phyloP scores from a whole-genome alignment of 2,888 invertebrate species.

The Cheilosia impressa region DNA sequence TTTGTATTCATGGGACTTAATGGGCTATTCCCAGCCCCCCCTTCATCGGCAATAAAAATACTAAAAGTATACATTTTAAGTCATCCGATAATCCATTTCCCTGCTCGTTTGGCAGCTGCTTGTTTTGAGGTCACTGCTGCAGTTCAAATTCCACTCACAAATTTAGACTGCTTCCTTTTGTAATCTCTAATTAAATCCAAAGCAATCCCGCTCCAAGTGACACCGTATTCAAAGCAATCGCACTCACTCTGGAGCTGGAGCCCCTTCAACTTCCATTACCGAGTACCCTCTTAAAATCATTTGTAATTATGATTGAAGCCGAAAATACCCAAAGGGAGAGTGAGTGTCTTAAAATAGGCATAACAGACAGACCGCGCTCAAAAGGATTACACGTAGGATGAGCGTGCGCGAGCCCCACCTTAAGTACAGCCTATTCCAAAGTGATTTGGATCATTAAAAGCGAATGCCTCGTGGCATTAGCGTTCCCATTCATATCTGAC shows the following conservation, averaged over 20 bases:
- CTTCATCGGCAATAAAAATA: no score
- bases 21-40: no score
- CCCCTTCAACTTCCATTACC: constrained; percentile 53
- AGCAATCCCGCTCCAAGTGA: background rate
- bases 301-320: constrained; percentile 55
- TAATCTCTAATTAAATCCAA: background rate
- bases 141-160: background rate
- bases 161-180: background rate
- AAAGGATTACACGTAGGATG: constrained; percentile 34
- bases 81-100: background rate
- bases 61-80: background rate
- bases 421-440: constrained; percentile 3
- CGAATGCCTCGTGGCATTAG: constrained; percentile 29
- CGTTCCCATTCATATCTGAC: constrained; percentile 27
- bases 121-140: background rate
- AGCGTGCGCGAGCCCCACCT: background rate
- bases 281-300: constrained; percentile 59
- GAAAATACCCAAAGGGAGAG: constrained; percentile 17
- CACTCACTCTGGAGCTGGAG: constrained; percentile 39
- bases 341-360: constrained; percentile 41
- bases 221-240: constrained; percentile 5
- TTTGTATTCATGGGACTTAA: no score
- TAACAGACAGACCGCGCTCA: background rate
- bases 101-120: background rate
- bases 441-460: constrained; percentile 12